These are phyloP conservation scores for Drosophila tropicalis DNA, from an alignment of 1,140 invertebrate genomes.

Conservation along the genomic window DNA sequence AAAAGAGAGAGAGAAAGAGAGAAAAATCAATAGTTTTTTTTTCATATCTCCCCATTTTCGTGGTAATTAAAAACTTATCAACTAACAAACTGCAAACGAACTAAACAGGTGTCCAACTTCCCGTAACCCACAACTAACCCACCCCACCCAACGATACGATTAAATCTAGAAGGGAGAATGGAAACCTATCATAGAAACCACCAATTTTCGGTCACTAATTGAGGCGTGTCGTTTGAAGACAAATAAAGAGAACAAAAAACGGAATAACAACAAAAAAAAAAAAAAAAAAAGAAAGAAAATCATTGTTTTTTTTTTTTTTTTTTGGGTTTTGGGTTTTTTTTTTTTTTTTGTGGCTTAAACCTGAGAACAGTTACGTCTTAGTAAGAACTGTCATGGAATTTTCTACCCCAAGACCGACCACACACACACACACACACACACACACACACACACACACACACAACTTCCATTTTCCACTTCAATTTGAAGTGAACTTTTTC, in stretches of 20 bases:
- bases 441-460: neutral
- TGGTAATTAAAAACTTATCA: constrained; percentile 54
- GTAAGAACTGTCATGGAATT: neutral
- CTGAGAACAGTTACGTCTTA: constrained; percentile 9
- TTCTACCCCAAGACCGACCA: neutral
- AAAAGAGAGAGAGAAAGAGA: too few relatives aligned
- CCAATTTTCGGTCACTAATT: constrained; percentile 1
- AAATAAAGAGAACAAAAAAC: constrained; percentile 12
- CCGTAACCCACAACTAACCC: constrained; percentile 12
- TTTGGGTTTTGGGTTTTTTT: neutral
- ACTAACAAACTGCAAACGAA: constrained; percentile 34
- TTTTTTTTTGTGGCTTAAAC: constrained; percentile 9
- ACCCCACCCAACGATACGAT: neutral
- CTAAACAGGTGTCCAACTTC: constrained; percentile 37
- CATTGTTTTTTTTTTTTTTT: constrained; percentile 8
- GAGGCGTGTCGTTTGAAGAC: constrained; percentile 18
- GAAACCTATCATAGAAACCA: constrained; percentile 8
- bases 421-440: neutral
- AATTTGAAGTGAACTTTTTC: constrained; percentile 1
- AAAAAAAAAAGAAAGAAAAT: neutral
- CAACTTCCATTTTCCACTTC: neutral
- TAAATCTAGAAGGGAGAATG: neutral
- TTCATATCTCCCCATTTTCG: neutral
- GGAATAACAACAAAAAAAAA: neutral
- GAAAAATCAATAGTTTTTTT: neutral